phyloP scores from a whole-genome alignment of 2,888 invertebrate genomes.

The Spatulosminthurus flaviceps region DNA sequence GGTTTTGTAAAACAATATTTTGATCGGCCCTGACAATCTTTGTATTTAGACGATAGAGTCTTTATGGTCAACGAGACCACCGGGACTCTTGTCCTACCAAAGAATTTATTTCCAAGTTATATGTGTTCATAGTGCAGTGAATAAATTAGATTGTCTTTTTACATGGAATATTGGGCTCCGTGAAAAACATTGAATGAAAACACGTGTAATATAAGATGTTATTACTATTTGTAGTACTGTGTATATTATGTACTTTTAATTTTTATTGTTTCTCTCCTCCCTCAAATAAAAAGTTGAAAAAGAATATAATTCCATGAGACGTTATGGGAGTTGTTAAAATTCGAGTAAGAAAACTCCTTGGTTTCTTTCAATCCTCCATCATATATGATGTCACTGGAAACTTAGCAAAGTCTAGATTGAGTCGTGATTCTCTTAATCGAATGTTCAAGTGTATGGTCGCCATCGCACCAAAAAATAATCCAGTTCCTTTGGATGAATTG shows the following conservation, averaged over 20 bases:
- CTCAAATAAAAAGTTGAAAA: slow-evolving; percentile 16
- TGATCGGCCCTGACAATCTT: slow-evolving; percentile 26
- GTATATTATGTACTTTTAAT: no score
- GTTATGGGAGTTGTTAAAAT: neutral
- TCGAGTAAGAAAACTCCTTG: neutral
- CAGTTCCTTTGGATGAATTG: neutral
- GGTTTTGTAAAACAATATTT: slow-evolving; percentile 33
- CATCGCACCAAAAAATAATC: neutral
- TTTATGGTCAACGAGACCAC: no score
- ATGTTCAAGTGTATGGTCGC: slow-evolving; percentile 1
- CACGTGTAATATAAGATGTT: no score
- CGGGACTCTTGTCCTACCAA: no score
- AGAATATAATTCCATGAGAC: slow-evolving; percentile 4
- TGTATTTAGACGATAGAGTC: neutral
- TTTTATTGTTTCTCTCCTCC: no score
- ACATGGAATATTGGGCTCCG: slow-evolving; percentile 7
- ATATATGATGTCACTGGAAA: slow-evolving; percentile 21
- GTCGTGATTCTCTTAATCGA: slow-evolving; percentile 23
- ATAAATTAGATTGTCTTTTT: slow-evolving; percentile 5
- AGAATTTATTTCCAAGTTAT: neutral
- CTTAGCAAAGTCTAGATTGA: slow-evolving; percentile 28
- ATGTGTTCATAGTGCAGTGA: neutral
- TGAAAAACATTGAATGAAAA: no score
- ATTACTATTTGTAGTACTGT: neutral
- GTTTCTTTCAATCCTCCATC: neutral